Conservation (phyloP, 1,140 invertebrate genomes). For the Sitobion miscanthi region DNA sequence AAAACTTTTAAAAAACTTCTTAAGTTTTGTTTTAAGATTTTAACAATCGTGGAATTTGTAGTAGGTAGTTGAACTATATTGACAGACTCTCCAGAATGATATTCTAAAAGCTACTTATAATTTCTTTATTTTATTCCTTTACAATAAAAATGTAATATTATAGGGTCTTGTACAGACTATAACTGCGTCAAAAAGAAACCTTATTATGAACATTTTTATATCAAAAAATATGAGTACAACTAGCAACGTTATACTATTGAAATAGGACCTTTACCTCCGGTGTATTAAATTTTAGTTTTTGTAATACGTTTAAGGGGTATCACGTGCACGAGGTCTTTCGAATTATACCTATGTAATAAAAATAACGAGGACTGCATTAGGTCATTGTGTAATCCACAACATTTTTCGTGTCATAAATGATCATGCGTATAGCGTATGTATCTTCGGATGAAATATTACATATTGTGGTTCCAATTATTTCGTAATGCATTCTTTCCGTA, state of each 20-base stretch:
- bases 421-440: neutral
- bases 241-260: neutral
- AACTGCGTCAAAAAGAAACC: neutral
- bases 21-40: neutral
- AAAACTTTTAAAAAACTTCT: neutral
- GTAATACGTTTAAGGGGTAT: neutral
- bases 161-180: neutral
- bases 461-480: neutral
- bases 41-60: neutral
- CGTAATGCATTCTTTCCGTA: neutral
- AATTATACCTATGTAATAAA: neutral
- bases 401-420: slow-evolving; percentile 14
- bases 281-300: neutral
- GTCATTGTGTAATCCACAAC: neutral
- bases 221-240: neutral
- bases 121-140: neutral
- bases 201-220: neutral
- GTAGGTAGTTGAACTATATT: neutral
- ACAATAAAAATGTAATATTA: neutral
- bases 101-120: neutral
- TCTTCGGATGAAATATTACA: neutral
- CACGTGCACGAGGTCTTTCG: neutral
- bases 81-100: neutral
- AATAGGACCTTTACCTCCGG: neutral
- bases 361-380: neutral